phyloP scores from a whole-genome alignment of 2,888 invertebrate genomes.

The Erebia epiphron region DNA sequence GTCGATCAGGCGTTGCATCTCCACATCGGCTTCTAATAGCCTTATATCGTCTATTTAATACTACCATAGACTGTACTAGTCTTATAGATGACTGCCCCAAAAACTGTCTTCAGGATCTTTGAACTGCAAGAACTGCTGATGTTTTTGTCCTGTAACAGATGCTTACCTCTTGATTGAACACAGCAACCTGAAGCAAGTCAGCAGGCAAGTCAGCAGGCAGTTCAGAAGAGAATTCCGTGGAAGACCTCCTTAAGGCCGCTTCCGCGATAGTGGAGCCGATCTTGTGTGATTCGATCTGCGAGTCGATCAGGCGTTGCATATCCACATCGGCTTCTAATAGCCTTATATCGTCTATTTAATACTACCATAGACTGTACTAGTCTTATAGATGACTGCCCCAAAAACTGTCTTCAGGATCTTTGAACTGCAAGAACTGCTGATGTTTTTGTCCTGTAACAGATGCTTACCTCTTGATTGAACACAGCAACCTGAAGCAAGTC shows the following conservation, averaged over 20 bases:
- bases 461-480: slow-evolving; percentile 59
- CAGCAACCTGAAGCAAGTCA: slow-evolving; percentile 59
- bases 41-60: slow-evolving; percentile 7
- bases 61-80: too few species aligned
- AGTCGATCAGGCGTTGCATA: slow-evolving; percentile 87
- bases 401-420: too few species aligned
- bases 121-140: too few species aligned
- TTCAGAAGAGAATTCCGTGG: slow-evolving; percentile 57
- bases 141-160: not conserved
- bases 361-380: too few species aligned
- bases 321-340: slow-evolving; percentile 82
- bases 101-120: too few species aligned
- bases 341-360: slow-evolving; percentile 8
- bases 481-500: slow-evolving; percentile 60
- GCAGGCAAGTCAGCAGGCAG: slow-evolving; percentile 53
- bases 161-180: slow-evolving; percentile 60
- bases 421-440: too few species aligned
- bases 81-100: too few species aligned
- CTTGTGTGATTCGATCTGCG: slow-evolving; percentile 91
- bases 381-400: too few species aligned
- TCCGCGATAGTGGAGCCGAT: slow-evolving; percentile 93
- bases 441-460: not conserved
- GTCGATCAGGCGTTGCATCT: slow-evolving; percentile 87
- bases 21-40: slow-evolving; percentile 80
- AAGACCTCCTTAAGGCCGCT: slow-evolving; percentile 82